phyloP scores from a whole-genome alignment of 2,113 vertebrate species.

The Etia nguti region DNA sequence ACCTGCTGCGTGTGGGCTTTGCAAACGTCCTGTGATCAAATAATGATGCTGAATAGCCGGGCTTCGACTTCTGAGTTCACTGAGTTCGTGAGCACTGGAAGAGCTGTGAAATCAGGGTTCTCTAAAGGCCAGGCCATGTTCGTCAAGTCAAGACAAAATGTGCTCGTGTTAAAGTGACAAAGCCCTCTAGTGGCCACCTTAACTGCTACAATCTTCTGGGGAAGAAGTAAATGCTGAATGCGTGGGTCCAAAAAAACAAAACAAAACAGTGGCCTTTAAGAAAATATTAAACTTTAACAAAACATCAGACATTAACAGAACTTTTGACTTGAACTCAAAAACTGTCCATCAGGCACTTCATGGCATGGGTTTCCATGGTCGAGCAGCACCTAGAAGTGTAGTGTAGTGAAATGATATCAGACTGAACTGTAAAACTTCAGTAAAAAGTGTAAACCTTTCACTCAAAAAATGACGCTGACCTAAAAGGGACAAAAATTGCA shows the following conservation, averaged over 20 bases:
- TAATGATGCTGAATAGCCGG: background rate
- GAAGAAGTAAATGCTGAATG: background rate
- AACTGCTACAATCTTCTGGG: background rate
- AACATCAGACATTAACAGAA: background rate
- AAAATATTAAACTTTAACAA: background rate
- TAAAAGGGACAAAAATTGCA: background rate
- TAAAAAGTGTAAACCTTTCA: background rate
- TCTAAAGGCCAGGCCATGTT: background rate
- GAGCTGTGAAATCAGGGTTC: background rate
- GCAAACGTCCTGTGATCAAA: background rate
- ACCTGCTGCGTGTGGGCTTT: background rate
- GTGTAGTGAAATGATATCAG: fast-evolving
- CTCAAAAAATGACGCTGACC: fast-evolving
- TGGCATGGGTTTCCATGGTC: background rate
- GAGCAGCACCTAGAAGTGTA: background rate
- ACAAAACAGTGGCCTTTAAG: background rate
- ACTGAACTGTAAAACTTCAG: background rate
- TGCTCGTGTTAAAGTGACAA: background rate
- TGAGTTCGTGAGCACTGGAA: background rate
- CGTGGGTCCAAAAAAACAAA: fast-evolving
- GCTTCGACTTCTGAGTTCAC: background rate
- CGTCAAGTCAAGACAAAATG: background rate
- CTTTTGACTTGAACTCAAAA: background rate
- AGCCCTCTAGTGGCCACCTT: background rate
- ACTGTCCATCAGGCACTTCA: background rate